Base-by-base conservation (phyloP, 2,888 invertebrate genomes). In the Phaonia tiefii region DNA sequence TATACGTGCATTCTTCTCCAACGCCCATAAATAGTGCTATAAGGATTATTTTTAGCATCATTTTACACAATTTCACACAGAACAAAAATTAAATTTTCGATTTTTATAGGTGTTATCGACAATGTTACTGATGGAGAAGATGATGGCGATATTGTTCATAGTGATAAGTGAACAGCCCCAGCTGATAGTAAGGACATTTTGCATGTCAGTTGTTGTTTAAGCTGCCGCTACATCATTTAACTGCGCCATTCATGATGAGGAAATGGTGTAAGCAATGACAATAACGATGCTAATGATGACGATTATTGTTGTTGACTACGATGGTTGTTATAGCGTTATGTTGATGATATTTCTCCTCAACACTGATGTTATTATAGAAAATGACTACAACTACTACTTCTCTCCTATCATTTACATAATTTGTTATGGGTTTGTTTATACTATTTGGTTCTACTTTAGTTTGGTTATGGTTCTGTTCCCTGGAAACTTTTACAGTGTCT, bases 401-500 rank as follows among this genome's bases (percentile, higher is more conserved):
- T 72, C 51, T 26, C 26, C 25, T 17, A 71, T 56, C 65, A 56
- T 71, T 71, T 54, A 46, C 65, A 66, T 77, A 77, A 77, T 66
- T 72, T 58, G 42, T 71, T 66, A 71, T 58, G 56, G 65, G 66
- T 31, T 69, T 44, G 44, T 44, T 44, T 4, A 2, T 54, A 25
- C 17, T n/a, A 2, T n/a, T 46, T n/a, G 22, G 22, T 51, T 22
- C 22, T 22, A 1, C 17, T 46, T 15, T 22, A 51, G 22, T 25
- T 25, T 22, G 8, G 8, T 31, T 3, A 31, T 31, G 31, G 8
- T 22, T 22, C 25, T 54, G 22, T 13, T 25, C 11, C 13, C 8
- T 2, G 11, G 13, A 25, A 25, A 31, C 15, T 49, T 71, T 66
- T 65, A 71, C 56, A 56, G 71, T 25, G 25, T 63, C 71, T 54